Percentiles rank a stretch among this genome's conserved stretches.
Conservation (phyloP, 2,797 vertebrate species). For the Coendou prehensilis region DNA sequence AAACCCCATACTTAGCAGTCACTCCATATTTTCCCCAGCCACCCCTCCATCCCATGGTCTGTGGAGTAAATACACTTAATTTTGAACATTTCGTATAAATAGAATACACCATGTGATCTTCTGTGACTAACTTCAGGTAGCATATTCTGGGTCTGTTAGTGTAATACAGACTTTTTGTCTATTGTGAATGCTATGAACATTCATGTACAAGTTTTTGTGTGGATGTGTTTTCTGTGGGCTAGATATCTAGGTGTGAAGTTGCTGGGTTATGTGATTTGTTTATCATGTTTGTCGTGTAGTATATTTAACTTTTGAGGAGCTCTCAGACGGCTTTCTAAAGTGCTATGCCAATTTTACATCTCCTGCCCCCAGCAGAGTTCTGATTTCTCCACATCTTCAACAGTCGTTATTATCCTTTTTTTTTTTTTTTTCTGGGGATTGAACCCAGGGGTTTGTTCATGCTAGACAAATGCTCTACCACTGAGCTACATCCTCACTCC, state of each 20-base stretch:
- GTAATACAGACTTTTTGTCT: neutral
- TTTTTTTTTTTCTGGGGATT: neutral
- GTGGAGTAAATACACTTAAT: neutral
- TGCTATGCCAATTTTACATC: neutral
- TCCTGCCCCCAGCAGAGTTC: neutral
- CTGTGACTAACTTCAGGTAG: neutral
- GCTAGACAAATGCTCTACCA: neutral
- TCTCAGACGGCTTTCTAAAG: neutral
- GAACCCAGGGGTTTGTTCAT: neutral
- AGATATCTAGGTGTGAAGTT: neutral
- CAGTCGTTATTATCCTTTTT: neutral
- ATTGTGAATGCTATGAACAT: neutral
- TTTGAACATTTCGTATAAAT: neutral
- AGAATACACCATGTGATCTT: neutral
- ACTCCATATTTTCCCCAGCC: neutral
- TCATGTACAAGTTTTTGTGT: neutral
- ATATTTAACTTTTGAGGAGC: constrained; percentile 35
- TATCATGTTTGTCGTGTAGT: constrained; percentile 6
- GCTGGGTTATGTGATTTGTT: neutral
- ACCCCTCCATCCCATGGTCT: neutral
- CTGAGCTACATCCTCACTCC: neutral
- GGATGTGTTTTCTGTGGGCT: neutral
- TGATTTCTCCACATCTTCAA: neutral
- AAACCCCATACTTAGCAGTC: neutral
- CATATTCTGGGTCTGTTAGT: neutral